phyloP scores from a whole-genome alignment of 2,113 vertebrate species.

The Microcebus ravelobensis region DNA sequence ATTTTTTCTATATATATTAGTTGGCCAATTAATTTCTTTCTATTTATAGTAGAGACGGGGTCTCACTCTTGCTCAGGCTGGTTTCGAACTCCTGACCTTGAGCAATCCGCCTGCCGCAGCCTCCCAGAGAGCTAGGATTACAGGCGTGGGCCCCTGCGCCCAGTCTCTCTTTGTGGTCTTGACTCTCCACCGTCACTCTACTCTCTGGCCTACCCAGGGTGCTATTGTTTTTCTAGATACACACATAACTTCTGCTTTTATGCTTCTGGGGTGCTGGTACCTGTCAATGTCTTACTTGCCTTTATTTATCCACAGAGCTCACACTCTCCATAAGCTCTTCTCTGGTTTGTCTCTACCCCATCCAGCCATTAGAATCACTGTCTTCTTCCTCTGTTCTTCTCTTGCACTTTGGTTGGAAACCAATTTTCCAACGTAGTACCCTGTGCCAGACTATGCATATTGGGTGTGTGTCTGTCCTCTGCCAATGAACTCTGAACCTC shows the following conservation, averaged over 20 bases:
- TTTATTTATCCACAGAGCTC: neutral
- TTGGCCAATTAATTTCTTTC: too few species aligned
- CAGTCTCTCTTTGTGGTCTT: neutral
- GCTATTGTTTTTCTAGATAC: neutral
- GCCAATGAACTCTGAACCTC: neutral
- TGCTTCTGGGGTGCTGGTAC: neutral
- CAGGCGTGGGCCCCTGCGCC: too few species aligned
- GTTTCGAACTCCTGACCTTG: too few species aligned
- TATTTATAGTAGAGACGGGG: too few species aligned
- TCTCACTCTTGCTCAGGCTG: too few species aligned
- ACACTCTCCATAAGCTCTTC: neutral
- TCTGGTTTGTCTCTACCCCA: neutral
- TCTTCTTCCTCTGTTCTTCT: neutral
- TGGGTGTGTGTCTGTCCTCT: neutral
- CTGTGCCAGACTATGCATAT: neutral
- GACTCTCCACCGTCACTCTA: neutral
- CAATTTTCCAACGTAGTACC: neutral
- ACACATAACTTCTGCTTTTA: neutral
- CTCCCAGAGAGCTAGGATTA: too few species aligned
- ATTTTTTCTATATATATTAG: too few species aligned
- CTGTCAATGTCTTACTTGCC: neutral
- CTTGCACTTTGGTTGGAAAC: neutral
- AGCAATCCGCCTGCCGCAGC: too few species aligned
- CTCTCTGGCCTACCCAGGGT: neutral
- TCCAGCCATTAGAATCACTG: neutral